These are phyloP conservation scores for Aromia moschata DNA, from an alignment of 2,888 invertebrate genomes.

Conservation along the genomic window DNA sequence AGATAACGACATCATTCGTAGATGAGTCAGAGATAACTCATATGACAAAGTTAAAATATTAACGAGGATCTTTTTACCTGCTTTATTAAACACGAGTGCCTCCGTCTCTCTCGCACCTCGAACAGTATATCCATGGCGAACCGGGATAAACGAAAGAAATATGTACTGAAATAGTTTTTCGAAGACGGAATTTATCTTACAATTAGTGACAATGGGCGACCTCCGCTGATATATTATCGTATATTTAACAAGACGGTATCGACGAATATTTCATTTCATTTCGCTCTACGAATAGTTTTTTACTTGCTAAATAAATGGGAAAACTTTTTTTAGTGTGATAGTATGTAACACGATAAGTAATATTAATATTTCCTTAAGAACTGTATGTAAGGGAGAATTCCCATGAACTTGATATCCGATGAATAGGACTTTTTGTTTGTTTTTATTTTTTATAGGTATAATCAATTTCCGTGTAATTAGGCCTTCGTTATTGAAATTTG, in stretches of 20 bases:
- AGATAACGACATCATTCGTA: conserved; percentile 45
- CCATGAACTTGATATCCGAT: no score
- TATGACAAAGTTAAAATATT: conserved; percentile 47
- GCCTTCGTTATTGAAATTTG: no score
- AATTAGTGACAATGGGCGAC: conserved; percentile 12
- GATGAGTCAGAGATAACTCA: conserved; percentile 43
- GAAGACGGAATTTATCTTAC: conserved; percentile 13
- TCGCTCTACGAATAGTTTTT: background rate
- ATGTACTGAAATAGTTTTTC: conserved; percentile 13
- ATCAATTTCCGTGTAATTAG: no score
- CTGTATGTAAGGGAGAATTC: no score
- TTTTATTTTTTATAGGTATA: no score
- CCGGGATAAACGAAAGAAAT: conserved; percentile 8
- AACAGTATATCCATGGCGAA: conserved; percentile 22
- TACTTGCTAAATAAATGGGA: background rate
- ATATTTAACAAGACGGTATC: conserved; percentile 12
- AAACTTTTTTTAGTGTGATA: background rate
- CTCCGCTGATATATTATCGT: conserved; percentile 19
- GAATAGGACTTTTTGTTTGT: no score
- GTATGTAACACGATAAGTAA: background rate
- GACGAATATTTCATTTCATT: conserved; percentile 3
- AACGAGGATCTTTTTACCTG: conserved; percentile 40
- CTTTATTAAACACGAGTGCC: conserved; percentile 35
- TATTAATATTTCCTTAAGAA: no score
- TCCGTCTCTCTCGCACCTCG: conserved; percentile 27